Evolutionary conservation across 1,140 invertebrate species (phyloP).

Genomic region (Pemphigus obesinymphae): DNA sequence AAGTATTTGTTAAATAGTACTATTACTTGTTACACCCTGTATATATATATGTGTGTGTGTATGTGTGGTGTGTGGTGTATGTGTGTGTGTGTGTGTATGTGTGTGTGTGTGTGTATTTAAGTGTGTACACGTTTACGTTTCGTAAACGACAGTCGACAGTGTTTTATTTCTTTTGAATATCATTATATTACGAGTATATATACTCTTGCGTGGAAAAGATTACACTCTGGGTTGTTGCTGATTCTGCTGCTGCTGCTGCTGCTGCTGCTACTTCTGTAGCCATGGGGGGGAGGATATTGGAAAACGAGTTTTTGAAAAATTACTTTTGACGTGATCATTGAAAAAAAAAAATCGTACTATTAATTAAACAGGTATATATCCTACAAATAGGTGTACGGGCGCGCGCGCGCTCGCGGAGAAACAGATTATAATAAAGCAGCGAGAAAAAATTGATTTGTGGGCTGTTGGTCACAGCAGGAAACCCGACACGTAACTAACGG

Average conservation of each 20-base stretch:
- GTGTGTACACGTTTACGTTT: background rate
- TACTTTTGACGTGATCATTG: conserved; percentile 37
- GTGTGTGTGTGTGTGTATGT: background rate
- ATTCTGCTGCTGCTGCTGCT: background rate
- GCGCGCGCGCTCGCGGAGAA: too few relatives aligned
- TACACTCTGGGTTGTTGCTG: background rate
- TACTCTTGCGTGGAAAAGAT: background rate
- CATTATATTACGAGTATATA: background rate
- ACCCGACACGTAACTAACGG: conserved; percentile 30
- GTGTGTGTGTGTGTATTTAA: background rate
- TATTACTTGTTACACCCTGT: too few relatives aligned
- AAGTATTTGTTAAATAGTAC: too few relatives aligned
- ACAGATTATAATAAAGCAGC: conserved; percentile 37
- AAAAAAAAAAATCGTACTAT: conserved; percentile 41
- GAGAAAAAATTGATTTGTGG: conserved; percentile 35
- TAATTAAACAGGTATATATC: conserved; percentile 39
- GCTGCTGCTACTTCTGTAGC: background rate
- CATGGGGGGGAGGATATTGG: background rate
- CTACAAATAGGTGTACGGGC: conserved; percentile 24
- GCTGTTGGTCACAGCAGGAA: conserved; percentile 36
- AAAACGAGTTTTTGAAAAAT: conserved; percentile 41
- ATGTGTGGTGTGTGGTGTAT: too few relatives aligned
- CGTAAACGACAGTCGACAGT: conserved; percentile 11
- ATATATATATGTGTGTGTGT: too few relatives aligned
- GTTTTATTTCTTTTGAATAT: conserved; percentile 31